A percentile compares a stretch with the other conserved stretches of the same genome.
phyloP scores from a whole-genome alignment of 1,140 invertebrate genomes.

The Halictus rubicundus region DNA sequence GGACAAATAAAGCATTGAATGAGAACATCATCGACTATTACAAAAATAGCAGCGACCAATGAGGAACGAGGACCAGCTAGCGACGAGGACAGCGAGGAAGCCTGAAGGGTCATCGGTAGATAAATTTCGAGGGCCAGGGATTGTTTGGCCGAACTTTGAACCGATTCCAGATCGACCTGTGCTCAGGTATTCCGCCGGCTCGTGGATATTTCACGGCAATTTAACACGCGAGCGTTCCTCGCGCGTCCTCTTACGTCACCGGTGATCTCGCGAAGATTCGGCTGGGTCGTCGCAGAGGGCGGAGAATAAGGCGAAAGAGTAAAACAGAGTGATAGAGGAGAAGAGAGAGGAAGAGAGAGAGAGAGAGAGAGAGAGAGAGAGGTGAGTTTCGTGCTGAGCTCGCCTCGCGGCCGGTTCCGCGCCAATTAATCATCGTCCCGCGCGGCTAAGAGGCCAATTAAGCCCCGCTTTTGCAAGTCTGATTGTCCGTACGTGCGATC shows the following conservation, averaged over 20 bases:
- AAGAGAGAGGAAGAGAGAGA: too few species aligned
- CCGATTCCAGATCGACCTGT: too few species aligned
- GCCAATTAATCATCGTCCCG: conserved; percentile 70
- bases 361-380: background rate
- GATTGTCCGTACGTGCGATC: conserved; percentile 69
- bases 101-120: too few species aligned
- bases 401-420: conserved; percentile 23
- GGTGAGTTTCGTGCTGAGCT: background rate
- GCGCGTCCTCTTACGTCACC: background rate
- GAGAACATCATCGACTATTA: too few species aligned
- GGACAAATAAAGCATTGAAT: too few species aligned
- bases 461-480: conserved; percentile 71
- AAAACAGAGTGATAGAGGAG: too few species aligned
- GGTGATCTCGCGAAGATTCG: conserved; percentile 42
- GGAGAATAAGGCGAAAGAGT: too few species aligned
- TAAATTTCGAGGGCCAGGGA: too few species aligned
- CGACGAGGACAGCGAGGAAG: too few species aligned
- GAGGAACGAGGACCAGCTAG: too few species aligned
- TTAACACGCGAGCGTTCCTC: conserved; percentile 40
- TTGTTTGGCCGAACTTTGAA: too few species aligned
- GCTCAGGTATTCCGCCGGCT: background rate
- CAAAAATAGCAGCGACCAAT: too few species aligned
- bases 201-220: conserved; percentile 28
- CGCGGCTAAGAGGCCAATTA: conserved; percentile 70
- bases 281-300: conserved; percentile 7